Conservation (phyloP, 1,140 invertebrate species). For the Drosophila novamexicana region DNA sequence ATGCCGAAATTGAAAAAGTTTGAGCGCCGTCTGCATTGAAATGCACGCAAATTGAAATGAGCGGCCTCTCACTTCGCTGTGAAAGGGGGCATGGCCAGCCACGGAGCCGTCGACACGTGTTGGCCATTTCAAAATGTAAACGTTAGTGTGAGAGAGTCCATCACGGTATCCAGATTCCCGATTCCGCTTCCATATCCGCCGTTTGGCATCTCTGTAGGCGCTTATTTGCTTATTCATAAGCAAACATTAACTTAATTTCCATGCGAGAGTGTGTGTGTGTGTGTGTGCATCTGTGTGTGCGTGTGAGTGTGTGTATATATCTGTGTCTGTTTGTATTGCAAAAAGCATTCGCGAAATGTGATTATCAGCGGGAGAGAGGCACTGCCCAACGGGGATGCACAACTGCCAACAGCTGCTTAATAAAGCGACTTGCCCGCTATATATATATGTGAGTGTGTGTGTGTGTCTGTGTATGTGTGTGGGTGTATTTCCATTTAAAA, state of each 20-base stretch:
- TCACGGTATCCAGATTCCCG: constrained; percentile 43
- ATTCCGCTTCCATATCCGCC: constrained; percentile 6
- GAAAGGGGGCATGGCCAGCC: background rate
- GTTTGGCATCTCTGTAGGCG: constrained; percentile 57
- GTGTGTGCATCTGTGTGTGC: background rate
- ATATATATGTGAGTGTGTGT: background rate
- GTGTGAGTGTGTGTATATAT: constrained; percentile 5
- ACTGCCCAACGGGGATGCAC: constrained; percentile 11
- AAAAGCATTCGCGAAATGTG: constrained; percentile 77
- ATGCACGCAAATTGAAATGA: constrained; percentile 81
- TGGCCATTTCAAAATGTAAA: constrained; percentile 82
- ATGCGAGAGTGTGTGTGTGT: constrained; percentile 34
- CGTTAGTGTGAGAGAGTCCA: constrained; percentile 63
- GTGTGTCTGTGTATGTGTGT: constrained; percentile 16
- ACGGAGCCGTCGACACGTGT: constrained; percentile 61
- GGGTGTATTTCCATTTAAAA: constrained; percentile 22
- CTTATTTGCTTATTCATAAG: constrained; percentile 84
- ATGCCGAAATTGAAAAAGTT: constrained; percentile 75
- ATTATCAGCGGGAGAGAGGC: constrained; percentile 61
- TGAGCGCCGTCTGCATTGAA: constrained; percentile 68
- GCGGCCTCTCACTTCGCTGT: constrained; percentile 1
- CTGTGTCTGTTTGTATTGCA: constrained; percentile 31
- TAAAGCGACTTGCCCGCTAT: constrained; percentile 39
- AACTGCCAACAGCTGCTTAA: constrained; percentile 69
- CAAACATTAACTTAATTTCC: constrained; percentile 84